Percentiles rank a stretch among this genome's conserved stretches.
Evolutionary conservation across 2,888 invertebrate genomes (phyloP).

Genomic region (Xanthostigma xanthostigma): DNA sequence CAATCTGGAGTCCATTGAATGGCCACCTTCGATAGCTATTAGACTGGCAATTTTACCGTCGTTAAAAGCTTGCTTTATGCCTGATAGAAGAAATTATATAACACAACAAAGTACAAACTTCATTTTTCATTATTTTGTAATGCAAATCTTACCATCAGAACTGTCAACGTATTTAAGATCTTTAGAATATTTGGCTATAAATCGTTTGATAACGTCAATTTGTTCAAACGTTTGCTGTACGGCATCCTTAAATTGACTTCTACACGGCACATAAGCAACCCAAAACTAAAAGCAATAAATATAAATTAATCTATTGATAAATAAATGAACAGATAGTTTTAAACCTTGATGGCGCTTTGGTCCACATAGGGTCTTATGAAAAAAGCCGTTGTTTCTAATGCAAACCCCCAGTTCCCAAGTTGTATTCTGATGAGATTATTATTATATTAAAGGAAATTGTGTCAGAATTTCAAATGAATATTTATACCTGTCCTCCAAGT

Average conservation of each 20-base stretch:
- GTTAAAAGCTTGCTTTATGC: constrained; percentile 30
- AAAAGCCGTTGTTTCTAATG: background rate
- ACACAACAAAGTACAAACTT: no score
- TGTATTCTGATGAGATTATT: no score
- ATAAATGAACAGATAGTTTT: no score
- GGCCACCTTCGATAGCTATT: constrained; percentile 45
- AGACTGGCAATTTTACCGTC: constrained; percentile 38
- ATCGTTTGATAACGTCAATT: constrained; percentile 42
- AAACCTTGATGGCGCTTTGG: no score
- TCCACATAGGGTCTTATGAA: no score
- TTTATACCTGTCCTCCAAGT: constrained; percentile 36
- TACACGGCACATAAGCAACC: constrained; percentile 39
- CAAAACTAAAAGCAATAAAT: constrained; percentile 35
- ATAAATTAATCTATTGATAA: no score
- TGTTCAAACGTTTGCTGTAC: constrained; percentile 40
- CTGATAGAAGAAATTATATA: constrained; percentile 17
- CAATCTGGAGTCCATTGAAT: constrained; percentile 40
- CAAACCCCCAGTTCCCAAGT: no score
- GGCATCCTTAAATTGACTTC: constrained; percentile 36
- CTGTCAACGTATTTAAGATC: background rate
- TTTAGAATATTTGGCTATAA: constrained; percentile 22
- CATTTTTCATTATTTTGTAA: no score
- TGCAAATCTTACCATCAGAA: background rate
- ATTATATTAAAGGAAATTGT: no score
- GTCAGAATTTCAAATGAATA: no score